These are phyloP conservation scores for Atta texana DNA, from an alignment of 1,140 invertebrate species.

Conservation along the genomic window DNA sequence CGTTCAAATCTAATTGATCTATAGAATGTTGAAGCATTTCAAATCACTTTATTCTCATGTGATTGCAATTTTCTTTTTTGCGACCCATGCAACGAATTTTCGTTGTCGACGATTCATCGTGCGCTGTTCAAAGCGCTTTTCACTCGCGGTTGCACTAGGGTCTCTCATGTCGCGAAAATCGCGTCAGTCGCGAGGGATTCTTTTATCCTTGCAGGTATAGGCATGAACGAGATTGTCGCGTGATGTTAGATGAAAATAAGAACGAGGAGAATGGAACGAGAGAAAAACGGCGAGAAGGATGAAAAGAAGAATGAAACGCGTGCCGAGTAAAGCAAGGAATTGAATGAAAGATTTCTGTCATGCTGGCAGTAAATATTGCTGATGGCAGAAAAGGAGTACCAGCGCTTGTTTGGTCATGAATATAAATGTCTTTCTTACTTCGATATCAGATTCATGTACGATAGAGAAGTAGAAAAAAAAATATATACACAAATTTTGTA, in stretches of 20 bases:
- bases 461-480: constrained; percentile 1
- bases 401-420: constrained; percentile 72
- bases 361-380: constrained; percentile 75
- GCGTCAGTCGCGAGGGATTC: constrained; percentile 42
- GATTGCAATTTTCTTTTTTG: constrained; percentile 45
- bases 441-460: constrained; percentile 34
- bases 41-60: constrained; percentile 22
- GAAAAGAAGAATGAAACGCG: constrained; percentile 51
- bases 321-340: constrained; percentile 9
- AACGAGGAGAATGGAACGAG: constrained; percentile 23
- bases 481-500: background rate
- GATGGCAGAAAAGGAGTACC: constrained; percentile 51
- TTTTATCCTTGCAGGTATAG: constrained; percentile 29
- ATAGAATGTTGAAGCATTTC: constrained; percentile 32
- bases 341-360: constrained; percentile 72
- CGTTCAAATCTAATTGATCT: constrained; percentile 6
- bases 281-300: background rate
- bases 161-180: constrained; percentile 51
- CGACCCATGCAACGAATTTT: constrained; percentile 27
- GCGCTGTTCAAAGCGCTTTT: constrained; percentile 45
- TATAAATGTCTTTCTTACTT: constrained; percentile 72
- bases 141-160: constrained; percentile 38
- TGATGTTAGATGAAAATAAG: constrained; percentile 58
- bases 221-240: constrained; percentile 36
- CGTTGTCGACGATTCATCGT: constrained; percentile 37